Percentiles rank a stretch among this genome's conserved stretches.
These are phyloP conservation scores for Myotis yumanensis DNA, from an alignment of 2,113 vertebrate species.

Conservation along the genomic window DNA sequence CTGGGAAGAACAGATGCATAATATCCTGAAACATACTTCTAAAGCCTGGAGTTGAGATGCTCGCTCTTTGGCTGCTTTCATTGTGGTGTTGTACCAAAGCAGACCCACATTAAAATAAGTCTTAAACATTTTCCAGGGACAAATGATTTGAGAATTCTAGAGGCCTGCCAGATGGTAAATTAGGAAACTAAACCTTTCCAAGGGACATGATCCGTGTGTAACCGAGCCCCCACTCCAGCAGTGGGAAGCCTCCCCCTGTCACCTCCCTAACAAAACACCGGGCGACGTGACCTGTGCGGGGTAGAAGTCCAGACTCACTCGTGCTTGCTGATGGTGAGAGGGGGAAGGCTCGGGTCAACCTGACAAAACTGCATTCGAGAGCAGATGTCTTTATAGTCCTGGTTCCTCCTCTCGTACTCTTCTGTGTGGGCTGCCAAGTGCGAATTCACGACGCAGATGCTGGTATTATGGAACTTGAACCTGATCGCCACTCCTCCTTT, in stretches of 20 bases:
- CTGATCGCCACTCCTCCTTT: slow-evolving; percentile 96
- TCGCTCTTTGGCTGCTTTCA: background rate
- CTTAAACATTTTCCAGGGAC: background rate
- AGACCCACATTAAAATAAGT: background rate
- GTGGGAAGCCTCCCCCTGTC: background rate
- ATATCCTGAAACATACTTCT: background rate
- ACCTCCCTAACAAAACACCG: background rate
- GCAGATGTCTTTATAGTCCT: slow-evolving; percentile 97
- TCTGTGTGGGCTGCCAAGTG: slow-evolving; percentile 95
- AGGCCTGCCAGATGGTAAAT: background rate
- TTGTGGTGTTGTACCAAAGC: background rate
- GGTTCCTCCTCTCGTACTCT: slow-evolving; percentile 95
- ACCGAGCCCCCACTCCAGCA: background rate
- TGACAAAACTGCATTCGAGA: slow-evolving; percentile 92
- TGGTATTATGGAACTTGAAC: slow-evolving; percentile 95
- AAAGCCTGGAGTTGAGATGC: background rate
- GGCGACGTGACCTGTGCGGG: rapidly evolving
- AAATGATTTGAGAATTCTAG: background rate
- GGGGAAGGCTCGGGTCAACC: slow-evolving; percentile 82
- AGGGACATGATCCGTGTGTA: background rate
- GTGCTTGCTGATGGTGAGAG: slow-evolving; percentile 92
- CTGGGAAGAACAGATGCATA: background rate
- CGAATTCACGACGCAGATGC: slow-evolving; percentile 94
- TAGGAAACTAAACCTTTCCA: background rate
- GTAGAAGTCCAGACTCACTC: slow-evolving; percentile 85